Base-by-base conservation (phyloP, 2,113 vertebrate species). In the Sisor rabdophorus region DNA sequence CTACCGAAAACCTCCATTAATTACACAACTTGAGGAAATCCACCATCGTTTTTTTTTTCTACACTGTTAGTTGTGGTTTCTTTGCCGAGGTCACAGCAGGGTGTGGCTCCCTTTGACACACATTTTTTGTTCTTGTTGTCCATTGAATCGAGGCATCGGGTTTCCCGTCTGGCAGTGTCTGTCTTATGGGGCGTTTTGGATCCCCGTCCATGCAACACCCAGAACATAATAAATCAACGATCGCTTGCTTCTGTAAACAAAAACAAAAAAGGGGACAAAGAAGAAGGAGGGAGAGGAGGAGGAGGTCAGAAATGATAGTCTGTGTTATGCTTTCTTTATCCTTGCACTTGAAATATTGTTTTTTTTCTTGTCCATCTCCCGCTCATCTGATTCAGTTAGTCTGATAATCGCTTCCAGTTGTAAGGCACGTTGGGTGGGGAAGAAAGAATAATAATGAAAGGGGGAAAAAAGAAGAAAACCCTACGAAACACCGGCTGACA, bases 141-240 rank as follows among this genome's bases (percentile, higher is more conserved):
- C 47, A 61, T 2, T 26, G 76, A 55, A 60, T 61, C 12, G 32
- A 44, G 58, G 76, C 76, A 64, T 78, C 76, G 65, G 69, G 76
- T 78, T 78, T 78, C 76, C 68, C 19, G 59, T 7, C 50, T 65
- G 67, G 56, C 67, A 77, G 28, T 26, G 48, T 68, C 76, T 61
- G 76, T 19, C 76, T 71, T 30, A 56, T 77, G 69, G 15, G 72
- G 76, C 9, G 48, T 22, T 64, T n/a, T 30, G 69, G 58, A 52
- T 55, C 69, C 61, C 50, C 17, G 15, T 44, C 56, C 48, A 60
- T 26, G 68, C 36, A 67, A 50, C 76, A 63, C 5, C 28, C 59
- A 54, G 58, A 36, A 47, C 76, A 40, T 64, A 72, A 72, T 78
- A 72, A 72, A 64, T 63, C 56, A 71, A 44, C 48, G 20, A 19